Percentiles rank a stretch among this genome's conserved stretches.
Conservation (phyloP, 1,140 invertebrate genomes). For the Drosophila burlai region DNA sequence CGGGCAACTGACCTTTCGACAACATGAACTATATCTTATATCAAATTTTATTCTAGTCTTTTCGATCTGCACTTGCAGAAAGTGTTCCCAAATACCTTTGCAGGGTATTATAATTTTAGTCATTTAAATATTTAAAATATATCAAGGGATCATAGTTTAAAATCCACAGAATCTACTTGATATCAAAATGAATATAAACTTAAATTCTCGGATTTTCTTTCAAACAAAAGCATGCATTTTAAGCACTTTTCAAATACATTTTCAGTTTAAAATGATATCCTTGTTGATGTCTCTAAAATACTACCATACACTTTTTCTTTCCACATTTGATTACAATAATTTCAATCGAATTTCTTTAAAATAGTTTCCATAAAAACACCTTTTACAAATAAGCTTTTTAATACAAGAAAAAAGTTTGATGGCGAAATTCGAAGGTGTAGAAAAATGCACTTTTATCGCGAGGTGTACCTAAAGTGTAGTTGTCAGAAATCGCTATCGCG, state of each 20-base stretch:
- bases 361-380: background rate
- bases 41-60: too few species aligned
- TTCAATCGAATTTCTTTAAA: background rate
- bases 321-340: background rate
- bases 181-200: background rate
- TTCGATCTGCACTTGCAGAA: background rate
- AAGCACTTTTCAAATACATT: background rate
- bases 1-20: constrained; percentile 40
- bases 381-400: background rate
- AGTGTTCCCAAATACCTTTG: background rate
- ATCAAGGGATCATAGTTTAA: background rate
- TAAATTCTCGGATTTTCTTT: background rate
- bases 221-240: background rate
- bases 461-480: constrained; percentile 6
- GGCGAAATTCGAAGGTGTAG: constrained; percentile 3
- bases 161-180: background rate
- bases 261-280: background rate
- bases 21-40: background rate
- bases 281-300: too few species aligned
- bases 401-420: background rate
- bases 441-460: constrained; percentile 18
- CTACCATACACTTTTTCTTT: too few species aligned
- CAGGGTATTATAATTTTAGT: too few species aligned
- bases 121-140: background rate
- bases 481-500: constrained; percentile 51